These are phyloP conservation scores for Muscicapa striata DNA, from an alignment of 2,797 vertebrate genomes.

Conservation along the genomic window DNA sequence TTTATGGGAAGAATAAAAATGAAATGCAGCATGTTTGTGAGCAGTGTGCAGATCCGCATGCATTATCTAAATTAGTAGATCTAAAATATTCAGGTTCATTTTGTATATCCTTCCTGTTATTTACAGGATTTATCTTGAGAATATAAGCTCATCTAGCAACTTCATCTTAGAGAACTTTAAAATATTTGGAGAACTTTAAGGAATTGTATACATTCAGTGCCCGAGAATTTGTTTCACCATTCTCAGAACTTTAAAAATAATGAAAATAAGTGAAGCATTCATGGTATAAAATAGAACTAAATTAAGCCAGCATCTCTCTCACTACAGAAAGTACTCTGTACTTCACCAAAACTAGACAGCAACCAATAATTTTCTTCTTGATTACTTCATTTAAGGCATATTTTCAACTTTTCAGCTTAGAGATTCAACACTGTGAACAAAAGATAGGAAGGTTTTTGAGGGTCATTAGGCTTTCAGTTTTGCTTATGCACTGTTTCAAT, in stretches of 20 bases:
- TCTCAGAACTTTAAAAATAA: neutral
- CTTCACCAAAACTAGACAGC: neutral
- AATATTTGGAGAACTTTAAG: neutral
- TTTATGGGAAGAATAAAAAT: slow-evolving; percentile 47
- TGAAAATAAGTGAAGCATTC: neutral
- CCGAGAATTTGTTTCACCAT: neutral
- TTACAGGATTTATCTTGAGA: neutral
- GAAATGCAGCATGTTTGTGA: slow-evolving; percentile 40
- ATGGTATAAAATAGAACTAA: neutral
- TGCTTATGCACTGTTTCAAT: neutral
- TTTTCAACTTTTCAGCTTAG: neutral
- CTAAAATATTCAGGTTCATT: slow-evolving; percentile 34
- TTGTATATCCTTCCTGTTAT: neutral
- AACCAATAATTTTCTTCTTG: neutral
- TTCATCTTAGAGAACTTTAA: neutral
- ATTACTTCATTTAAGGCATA: neutral
- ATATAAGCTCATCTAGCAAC: neutral
- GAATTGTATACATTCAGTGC: neutral
- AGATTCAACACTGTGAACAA: neutral
- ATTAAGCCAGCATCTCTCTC: neutral
- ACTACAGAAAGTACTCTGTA: neutral
- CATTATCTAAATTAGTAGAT: slow-evolving; percentile 36
- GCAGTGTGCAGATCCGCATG: neutral
- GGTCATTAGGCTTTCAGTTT: neutral
- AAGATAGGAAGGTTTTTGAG: neutral